Evolutionary conservation across 92 coral and sea anemone genomes (phyloP), one percentile per base, ranked within the genome.

Genomic region (Umimayanthus chanpuru): DNA sequence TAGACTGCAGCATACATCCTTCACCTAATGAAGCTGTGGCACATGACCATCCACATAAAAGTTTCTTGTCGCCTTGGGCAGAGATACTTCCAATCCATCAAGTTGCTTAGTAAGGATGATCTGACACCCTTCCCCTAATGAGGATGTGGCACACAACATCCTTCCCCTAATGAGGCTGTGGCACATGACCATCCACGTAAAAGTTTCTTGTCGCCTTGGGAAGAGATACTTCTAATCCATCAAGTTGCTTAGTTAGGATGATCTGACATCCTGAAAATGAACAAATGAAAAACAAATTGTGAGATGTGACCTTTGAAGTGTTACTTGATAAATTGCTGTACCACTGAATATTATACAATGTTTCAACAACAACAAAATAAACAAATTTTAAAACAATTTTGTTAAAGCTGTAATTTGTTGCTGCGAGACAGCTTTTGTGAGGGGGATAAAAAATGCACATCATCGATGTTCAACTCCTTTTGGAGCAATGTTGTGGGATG

Each of bases 11-110:
- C n/a, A n/a, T n/a, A n/a, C n/a, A n/a, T n/a, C n/a, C n/a, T n/a
- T n/a, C n/a, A n/a, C n/a, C n/a, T n/a, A 97, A 61, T 97, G 98
- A 7, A 98, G 99, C 72, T 97, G 98, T 12, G 99, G 99, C 2
- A 97, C 98, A 89, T 97, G 99, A 10, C 99, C 99, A 88, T 97
- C 99, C 3, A 97, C 99, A 95, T 97, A 97, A 88, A 97, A 97
- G 92, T 97, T 97, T 85, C 99, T 97, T 44, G 99, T 97, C 23
- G 95, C 99, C 77, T 88, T 85, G 38, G 99, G 99, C 12, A 97
- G 89, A 28, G 93, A 89, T 8, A 97, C 97, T 86, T 95, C 98
- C 75, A 97, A 91, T 44, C 98, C 97, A 73, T 97, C 98, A 66
- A 95, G 79, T 12, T 97, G 98, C 81, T 97, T 97, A 66, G 92